A percentile compares a stretch with the other conserved stretches of the same genome.
Evolutionary conservation across 2,797 vertebrate species (phyloP).

Genomic region (Amblyopsis hoosieri): DNA sequence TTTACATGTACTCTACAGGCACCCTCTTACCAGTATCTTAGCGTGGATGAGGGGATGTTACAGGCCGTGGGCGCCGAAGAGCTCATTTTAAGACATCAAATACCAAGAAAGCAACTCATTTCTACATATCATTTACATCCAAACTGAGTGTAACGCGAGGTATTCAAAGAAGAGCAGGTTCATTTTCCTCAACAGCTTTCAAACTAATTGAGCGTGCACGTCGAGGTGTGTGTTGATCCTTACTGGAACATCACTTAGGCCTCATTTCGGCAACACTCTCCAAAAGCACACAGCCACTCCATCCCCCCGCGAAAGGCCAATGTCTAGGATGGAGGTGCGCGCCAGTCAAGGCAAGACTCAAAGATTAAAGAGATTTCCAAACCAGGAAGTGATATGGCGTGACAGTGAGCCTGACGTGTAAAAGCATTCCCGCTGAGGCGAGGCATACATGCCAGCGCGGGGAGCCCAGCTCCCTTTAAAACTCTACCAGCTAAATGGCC

Average conservation of each 20-base stretch:
- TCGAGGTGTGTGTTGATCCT: too few species aligned
- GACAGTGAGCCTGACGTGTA: slow-evolving; percentile 10
- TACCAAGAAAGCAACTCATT: background rate
- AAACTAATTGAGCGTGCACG: too few species aligned
- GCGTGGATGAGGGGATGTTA: too few species aligned
- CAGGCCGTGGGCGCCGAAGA: too few species aligned
- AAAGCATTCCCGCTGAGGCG: slow-evolving; percentile 21
- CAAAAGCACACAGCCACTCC: background rate
- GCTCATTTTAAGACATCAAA: background rate
- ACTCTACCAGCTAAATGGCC: slow-evolving; percentile 67
- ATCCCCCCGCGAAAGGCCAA: background rate
- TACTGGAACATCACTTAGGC: too few species aligned
- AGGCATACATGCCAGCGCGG: slow-evolving; percentile 38
- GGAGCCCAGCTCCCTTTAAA: slow-evolving; percentile 57
- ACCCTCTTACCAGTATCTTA: background rate
- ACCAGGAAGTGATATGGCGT: slow-evolving; percentile 14
- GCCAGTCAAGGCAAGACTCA: background rate
- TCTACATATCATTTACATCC: background rate
- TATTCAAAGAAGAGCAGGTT: background rate
- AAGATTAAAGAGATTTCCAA: slow-evolving; percentile 14
- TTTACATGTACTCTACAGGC: too few species aligned
- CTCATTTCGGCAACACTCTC: slow-evolving; percentile 7
- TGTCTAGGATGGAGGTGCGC: slow-evolving; percentile 1
- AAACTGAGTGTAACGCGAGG: background rate
- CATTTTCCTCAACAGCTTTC: background rate